phyloP scores from a whole-genome alignment of 37 sponge, comb jelly and placozoan species.

The Diacarnus erythraeanus region DNA sequence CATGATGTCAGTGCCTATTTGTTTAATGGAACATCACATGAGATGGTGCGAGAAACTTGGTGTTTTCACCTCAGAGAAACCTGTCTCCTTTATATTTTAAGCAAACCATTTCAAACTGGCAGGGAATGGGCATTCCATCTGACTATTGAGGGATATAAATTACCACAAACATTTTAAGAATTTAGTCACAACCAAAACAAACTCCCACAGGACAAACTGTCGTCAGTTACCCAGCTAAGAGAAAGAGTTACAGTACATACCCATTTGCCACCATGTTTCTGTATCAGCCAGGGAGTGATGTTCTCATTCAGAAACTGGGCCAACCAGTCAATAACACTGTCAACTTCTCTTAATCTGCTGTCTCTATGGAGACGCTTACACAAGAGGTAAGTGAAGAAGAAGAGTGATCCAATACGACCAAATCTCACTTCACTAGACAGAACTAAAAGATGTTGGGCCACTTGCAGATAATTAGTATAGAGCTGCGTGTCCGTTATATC shows the following conservation, averaged over 20 bases:
- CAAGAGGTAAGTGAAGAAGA: slow-evolving; percentile 27
- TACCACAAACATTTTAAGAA: too few relatives aligned
- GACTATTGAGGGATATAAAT: too few relatives aligned
- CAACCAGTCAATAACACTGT: slow-evolving; percentile 44
- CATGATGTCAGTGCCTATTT: too few relatives aligned
- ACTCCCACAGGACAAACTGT: too few relatives aligned
- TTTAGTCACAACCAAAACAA: too few relatives aligned
- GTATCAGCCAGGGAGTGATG: slow-evolving; percentile 19
- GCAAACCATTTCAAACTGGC: too few relatives aligned
- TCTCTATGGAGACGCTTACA: slow-evolving; percentile 11
- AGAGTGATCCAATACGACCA: slow-evolving; percentile 47
- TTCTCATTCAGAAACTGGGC: slow-evolving; percentile 20
- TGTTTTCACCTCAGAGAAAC: too few relatives aligned
- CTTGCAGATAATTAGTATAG: not conserved
- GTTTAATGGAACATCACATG: too few relatives aligned
- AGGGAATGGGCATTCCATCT: too few relatives aligned
- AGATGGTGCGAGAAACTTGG: too few relatives aligned
- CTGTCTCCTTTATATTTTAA: too few relatives aligned
- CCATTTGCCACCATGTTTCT: slow-evolving; percentile 36
- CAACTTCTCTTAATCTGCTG: not conserved
- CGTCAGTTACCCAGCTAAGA: too few relatives aligned
- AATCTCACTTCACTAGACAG: slow-evolving; percentile 20
- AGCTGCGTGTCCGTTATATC: slow-evolving; percentile 32
- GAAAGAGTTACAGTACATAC: slow-evolving; percentile 49
- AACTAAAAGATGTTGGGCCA: not conserved